Evolutionary conservation across 2,797 vertebrate genomes (phyloP).

Genomic region (Sarcophilus harrisii): DNA sequence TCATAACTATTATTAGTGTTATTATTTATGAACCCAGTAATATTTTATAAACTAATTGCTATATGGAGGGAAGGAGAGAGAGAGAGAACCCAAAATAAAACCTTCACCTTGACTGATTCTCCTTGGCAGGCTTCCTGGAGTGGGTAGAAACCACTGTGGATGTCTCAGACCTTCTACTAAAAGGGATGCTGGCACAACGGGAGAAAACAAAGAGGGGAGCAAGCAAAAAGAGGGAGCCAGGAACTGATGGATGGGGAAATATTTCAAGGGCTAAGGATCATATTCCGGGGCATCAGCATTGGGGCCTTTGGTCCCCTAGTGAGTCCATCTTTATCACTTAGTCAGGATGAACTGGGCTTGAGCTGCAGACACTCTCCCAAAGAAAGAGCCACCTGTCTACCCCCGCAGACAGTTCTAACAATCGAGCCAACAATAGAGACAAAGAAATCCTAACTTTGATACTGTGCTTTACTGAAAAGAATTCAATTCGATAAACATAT

Average conservation of each 20-base stretch:
- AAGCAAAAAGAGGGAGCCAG: neutral
- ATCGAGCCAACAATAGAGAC: neutral
- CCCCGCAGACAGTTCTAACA: neutral
- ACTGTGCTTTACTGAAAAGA: neutral
- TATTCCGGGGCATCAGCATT: neutral
- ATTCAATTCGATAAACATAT: neutral
- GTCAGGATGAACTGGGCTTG: neutral
- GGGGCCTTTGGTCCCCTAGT: neutral
- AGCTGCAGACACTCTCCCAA: neutral
- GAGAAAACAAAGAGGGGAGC: neutral
- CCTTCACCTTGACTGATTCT: constrained; percentile 19
- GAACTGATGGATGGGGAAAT: neutral
- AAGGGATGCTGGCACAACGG: neutral
- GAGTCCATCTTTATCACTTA: neutral
- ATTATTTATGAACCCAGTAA: neutral
- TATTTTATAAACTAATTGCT: neutral
- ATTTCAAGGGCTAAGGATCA: neutral
- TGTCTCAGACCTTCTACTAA: neutral
- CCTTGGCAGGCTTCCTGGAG: constrained; percentile 43
- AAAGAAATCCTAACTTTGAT: neutral
- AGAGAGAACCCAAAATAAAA: constrained; percentile 46
- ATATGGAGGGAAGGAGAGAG: neutral
- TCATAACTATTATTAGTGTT: neutral
- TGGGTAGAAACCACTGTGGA: fast-evolving
- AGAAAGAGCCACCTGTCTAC: neutral